A percentile compares a stretch with the other conserved stretches of the same genome.
These are phyloP conservation scores for Perognathus longimembris DNA, from an alignment of 2,113 vertebrate genomes.

Conservation along the genomic window DNA sequence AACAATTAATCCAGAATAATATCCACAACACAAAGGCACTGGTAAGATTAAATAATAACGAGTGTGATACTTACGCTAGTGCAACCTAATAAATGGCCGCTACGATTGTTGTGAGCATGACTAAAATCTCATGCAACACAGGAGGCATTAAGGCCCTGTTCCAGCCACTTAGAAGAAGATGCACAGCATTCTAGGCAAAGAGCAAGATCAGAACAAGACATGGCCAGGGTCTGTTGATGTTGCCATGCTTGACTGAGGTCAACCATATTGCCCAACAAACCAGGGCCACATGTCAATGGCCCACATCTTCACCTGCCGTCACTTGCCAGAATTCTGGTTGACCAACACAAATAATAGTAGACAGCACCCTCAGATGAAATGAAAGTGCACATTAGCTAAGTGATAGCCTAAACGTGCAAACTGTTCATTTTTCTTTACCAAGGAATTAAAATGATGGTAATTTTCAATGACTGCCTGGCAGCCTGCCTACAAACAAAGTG, in stretches of 20 bases:
- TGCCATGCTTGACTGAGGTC: not conserved
- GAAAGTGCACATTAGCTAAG: slow-evolving; percentile 48
- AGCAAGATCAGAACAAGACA: not conserved
- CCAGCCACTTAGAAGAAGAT: not conserved
- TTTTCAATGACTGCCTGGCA: slow-evolving; percentile 54
- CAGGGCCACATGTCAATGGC: not conserved
- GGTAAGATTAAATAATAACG: not conserved
- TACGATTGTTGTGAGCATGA: not conserved
- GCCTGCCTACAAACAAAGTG: not conserved
- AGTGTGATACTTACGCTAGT: not conserved
- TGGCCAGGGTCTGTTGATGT: not conserved
- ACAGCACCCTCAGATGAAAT: not conserved
- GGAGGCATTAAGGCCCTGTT: not conserved
- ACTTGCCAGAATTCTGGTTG: not conserved
- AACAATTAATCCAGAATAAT: slow-evolving; percentile 10
- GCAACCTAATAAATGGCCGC: not conserved
- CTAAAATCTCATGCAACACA: not conserved
- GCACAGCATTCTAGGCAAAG: not conserved
- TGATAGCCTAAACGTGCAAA: slow-evolving; percentile 14
- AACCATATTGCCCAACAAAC: not conserved
- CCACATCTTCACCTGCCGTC: not conserved
- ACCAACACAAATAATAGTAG: slow-evolving; percentile 52
- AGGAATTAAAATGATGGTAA: slow-evolving; percentile 58
- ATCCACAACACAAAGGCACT: not conserved
- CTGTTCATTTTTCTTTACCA: slow-evolving; percentile 51